These are phyloP conservation scores for Tyrannus savana DNA, from an alignment of 2,113 vertebrate species.

Conservation along the genomic window DNA sequence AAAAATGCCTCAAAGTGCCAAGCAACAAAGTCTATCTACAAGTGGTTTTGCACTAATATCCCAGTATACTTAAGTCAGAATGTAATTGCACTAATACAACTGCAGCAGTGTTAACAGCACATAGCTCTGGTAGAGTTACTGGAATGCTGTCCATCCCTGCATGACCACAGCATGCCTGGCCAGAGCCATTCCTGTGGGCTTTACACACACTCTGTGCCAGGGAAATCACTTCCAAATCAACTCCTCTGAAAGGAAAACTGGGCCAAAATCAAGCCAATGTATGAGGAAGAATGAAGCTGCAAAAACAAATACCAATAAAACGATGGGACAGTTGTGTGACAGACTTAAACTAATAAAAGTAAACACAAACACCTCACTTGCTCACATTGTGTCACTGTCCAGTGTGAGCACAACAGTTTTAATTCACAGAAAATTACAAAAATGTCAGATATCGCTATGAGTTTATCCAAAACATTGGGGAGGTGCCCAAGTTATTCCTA, in stretches of 20 bases:
- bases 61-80: not conserved
- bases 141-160: too few relatives aligned
- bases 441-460: not conserved
- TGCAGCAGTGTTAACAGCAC: not conserved
- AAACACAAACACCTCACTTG: not conserved
- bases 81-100: not conserved
- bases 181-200: accelerated
- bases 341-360: not conserved
- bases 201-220: not conserved
- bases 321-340: not conserved
- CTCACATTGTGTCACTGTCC: not conserved
- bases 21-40: not conserved
- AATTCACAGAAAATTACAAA: not conserved
- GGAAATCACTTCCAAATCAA: not conserved
- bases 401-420: not conserved
- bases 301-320: not conserved
- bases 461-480: not conserved
- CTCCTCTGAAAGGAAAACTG: not conserved
- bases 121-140: not conserved
- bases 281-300: not conserved
- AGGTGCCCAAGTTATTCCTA: not conserved
- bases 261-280: not conserved
- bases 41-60: not conserved
- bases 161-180: not conserved
- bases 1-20: not conserved